A percentile compares a stretch with the other conserved stretches of the same genome.
phyloP scores from a whole-genome alignment of 2,113 vertebrate genomes.

The Albula glossodonta region DNA sequence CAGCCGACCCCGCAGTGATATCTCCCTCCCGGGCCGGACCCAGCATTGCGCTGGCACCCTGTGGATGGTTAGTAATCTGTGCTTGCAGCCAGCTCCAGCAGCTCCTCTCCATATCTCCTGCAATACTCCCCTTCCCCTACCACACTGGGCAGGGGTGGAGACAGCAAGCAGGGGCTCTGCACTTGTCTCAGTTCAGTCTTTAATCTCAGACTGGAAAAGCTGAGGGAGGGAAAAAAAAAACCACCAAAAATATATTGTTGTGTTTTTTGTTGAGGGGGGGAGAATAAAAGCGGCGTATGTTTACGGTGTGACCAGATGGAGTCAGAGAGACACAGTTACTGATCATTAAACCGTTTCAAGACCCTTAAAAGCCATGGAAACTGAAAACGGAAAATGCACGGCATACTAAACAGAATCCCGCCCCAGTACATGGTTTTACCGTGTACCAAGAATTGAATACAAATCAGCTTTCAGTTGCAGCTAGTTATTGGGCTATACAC shows the following conservation, averaged over 20 bases:
- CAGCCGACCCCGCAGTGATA: background rate
- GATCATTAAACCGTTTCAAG: slow-evolving; percentile 24
- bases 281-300: slow-evolving; percentile 10
- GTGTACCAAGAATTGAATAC: too few relatives aligned
- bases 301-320: background rate
- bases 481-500: too few relatives aligned
- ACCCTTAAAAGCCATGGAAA: background rate
- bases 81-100: background rate
- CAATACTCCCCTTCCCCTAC: background rate
- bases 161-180: background rate
- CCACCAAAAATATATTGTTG: background rate
- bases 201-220: slow-evolving; percentile 4
- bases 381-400: background rate
- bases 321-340: background rate
- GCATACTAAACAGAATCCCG: background rate
- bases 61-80: slow-evolving; percentile 13
- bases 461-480: too few relatives aligned
- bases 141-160: background rate
- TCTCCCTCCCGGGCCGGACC: background rate
- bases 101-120: background rate
- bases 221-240: background rate
- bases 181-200: background rate
- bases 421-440: too few relatives aligned
- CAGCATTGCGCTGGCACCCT: background rate
- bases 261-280: background rate